Base-by-base conservation (phyloP, 2,113 vertebrate species). In the Theristicus caerulescens region DNA sequence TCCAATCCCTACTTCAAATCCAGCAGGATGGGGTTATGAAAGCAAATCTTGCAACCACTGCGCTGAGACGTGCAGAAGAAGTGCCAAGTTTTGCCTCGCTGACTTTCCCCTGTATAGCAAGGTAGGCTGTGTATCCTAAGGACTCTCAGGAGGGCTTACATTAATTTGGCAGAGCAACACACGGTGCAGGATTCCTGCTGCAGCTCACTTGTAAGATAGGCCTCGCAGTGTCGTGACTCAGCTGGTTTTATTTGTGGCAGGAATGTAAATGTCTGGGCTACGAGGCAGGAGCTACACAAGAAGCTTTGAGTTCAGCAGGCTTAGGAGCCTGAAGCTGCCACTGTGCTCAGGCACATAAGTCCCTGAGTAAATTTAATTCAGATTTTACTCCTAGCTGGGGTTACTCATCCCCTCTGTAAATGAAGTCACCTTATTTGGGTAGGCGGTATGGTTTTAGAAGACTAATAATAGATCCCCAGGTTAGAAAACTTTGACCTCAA, bases 281-380 rank as follows among this genome's bases (percentile, higher is more conserved):
- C 2, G 1, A 69, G 32, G 58, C 74, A 54, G 82, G 44, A 90
- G 71, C 62, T 70, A 32, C 54, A 7, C 0, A 11, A 83, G 79
- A 69, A 84, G 34, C 42, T 86, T 49, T 66, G 59, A 59, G 46
- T 66, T 78, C 67, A 83, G 65, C 29, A 42, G 74, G 38, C 44
- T 73, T 40, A 44, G 69, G 73, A 81, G 46, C 27, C 15, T n/a
- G 42, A 80, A 76, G 44, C 40, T 67, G 52, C 57, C 8, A 0
- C 27, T 31, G n/a, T 15, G 9, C 58, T 74, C 2, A 5, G 36
- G 13, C 46, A 29, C 8, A 0, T 10, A 31, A 58, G 6, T 25
- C 27, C n/a, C 34, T 20, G n/a, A 72, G 29, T 76, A 65, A 82
- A 65, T 67, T 73, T 62, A 57, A 81, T 64, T 58, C 52, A 38